These are phyloP conservation scores for Tethea ocularis DNA, from an alignment of 2,888 invertebrate genomes.

Conservation along the genomic window DNA sequence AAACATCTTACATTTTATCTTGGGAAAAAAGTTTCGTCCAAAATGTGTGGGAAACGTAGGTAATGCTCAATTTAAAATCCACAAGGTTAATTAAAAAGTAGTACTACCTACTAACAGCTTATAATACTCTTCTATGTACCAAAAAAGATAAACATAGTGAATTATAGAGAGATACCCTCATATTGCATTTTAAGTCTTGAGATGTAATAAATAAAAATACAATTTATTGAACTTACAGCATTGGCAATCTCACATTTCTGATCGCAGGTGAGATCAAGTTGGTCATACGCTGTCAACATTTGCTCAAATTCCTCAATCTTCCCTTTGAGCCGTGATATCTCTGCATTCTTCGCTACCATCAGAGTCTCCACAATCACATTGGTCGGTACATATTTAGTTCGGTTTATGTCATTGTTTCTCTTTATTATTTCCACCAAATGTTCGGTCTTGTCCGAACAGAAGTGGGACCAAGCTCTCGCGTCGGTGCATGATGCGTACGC, in stretches of 20 bases:
- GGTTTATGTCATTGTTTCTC: constrained; percentile 66
- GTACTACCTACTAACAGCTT: too few relatives aligned
- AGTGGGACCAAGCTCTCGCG: constrained; percentile 83
- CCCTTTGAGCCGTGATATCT: constrained; percentile 73
- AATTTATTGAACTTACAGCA: constrained; percentile 58
- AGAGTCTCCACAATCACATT: constrained; percentile 73
- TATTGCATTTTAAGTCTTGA: too few relatives aligned
- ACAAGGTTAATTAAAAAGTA: too few relatives aligned
- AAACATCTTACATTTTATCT: too few relatives aligned
- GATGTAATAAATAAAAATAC: too few relatives aligned
- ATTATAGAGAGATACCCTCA: too few relatives aligned
- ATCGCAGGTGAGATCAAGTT: constrained; percentile 68
- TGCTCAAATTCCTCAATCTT: constrained; percentile 77
- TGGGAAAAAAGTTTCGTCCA: too few relatives aligned
- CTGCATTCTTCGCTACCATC: constrained; percentile 76
- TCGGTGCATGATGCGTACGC: constrained; percentile 83
- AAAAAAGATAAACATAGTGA: too few relatives aligned
- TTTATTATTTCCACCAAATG: constrained; percentile 83
- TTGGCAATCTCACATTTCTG: constrained; percentile 74
- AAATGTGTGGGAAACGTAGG: too few relatives aligned
- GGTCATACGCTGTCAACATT: constrained; percentile 69
- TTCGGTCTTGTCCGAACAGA: constrained; percentile 80
- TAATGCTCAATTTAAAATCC: too few relatives aligned
- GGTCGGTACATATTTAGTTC: constrained; percentile 71
- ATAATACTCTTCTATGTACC: too few relatives aligned